phyloP scores from a whole-genome alignment of 2,113 vertebrate species.

The Spea multiplicata region DNA sequence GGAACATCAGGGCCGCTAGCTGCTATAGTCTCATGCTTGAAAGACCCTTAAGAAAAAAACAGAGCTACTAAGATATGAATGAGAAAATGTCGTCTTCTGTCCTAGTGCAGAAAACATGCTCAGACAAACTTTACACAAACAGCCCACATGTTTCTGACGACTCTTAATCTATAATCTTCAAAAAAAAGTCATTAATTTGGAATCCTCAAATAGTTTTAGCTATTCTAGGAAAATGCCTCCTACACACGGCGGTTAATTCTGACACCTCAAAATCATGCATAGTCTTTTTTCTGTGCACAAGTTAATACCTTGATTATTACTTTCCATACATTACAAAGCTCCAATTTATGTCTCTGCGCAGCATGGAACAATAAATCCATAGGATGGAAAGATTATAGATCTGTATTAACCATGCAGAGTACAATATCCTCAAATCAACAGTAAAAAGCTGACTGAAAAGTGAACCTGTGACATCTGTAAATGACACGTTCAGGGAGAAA shows the following conservation, averaged over 20 bases:
- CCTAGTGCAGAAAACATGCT: neutral
- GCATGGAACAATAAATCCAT: neutral
- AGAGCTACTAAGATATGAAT: neutral
- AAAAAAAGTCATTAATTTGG: neutral
- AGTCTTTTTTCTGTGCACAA: neutral
- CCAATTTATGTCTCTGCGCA: neutral
- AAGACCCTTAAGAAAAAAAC: neutral
- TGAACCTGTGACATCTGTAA: too few relatives aligned
- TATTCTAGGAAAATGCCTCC: neutral
- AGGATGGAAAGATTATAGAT: conserved; percentile 35
- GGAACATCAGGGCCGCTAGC: too few relatives aligned
- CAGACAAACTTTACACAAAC: neutral
- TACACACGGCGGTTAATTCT: neutral
- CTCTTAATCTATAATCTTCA: neutral
- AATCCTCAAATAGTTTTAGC: neutral
- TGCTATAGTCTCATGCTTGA: neutral
- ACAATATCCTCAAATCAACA: neutral
- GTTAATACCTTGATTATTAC: neutral
- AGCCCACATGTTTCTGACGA: neutral
- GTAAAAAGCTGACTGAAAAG: too few relatives aligned
- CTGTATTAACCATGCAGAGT: conserved; percentile 2
- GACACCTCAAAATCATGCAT: neutral
- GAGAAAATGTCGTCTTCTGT: neutral
- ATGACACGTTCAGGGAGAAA: too few relatives aligned
- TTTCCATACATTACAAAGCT: neutral